Base-by-base conservation (phyloP, 2,797 vertebrate species). In the Hylomyscus alleni region DNA sequence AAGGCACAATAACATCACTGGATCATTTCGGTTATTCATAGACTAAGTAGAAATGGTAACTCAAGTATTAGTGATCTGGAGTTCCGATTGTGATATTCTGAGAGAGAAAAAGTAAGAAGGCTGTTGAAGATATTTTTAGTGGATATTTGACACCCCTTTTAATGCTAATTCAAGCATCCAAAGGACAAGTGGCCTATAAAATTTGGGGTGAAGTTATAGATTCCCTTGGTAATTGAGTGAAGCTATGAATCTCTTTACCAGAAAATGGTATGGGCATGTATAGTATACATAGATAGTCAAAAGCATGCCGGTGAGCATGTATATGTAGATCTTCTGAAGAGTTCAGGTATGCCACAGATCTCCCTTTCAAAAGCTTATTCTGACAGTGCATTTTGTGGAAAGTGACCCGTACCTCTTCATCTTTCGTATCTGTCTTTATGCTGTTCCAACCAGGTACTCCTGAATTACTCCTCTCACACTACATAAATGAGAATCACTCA, bases 61-160 rank as follows among this genome's bases (percentile, higher is more conserved):
- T 93, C 93, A 96, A 31, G 31, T 81, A 87, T 93, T 75, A 58
- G 52, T 72, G 26, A 44, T 4, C 72, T 92, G 19, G 24, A 34
- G n/a, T 69, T 0, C 8, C 13, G 3, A 17, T 6, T 22, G 4
- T 20, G 4, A 11, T 56, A 60, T 80, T 80, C 0, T 31, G 77
- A 22, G 88, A 52, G 88, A 47, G 31, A 44, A 50, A 86, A 56
- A 44, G 19, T 56, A 73, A n/a, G 34, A 47, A 56, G 4, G 9
- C 78, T 89, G 88, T 58, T 65, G 34, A 75, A 78, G 40, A 87
- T 7, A 67, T 81, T 95, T 93, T 83, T 77, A 73, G 37, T 1
- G 34, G 31, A 37, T 40, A 37, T 0, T 47, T 78, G 62, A 29
- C 29, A 29, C 6, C 34, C 13, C 93, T 82, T 22, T 83, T 94